phyloP scores from a whole-genome alignment of 2,888 invertebrate species.

The Eupithecia inturbata region DNA sequence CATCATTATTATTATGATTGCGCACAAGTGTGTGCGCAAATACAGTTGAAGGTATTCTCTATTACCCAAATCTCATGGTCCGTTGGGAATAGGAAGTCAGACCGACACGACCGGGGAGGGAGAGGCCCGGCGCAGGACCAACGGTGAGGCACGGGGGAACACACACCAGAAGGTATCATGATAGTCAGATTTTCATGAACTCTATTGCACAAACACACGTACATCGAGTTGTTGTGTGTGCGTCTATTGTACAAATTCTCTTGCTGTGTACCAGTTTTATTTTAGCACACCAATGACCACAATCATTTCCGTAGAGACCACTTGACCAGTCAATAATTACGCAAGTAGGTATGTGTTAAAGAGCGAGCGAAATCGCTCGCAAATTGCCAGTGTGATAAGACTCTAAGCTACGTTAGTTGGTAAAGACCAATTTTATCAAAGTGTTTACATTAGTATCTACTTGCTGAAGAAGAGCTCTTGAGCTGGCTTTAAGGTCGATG shows the following conservation, averaged over 20 bases:
- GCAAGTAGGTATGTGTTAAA: neutral
- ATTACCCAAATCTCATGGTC: neutral
- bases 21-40: neutral
- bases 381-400: too few species aligned
- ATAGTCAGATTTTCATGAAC: too few species aligned
- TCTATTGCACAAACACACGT: too few species aligned
- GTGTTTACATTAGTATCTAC: neutral
- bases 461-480: neutral
- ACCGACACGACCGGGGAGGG: neutral
- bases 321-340: neutral
- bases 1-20: too few species aligned
- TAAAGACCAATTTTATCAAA: neutral
- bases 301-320: conserved; percentile 5
- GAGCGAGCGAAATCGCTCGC: too few species aligned
- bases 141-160: neutral
- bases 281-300: neutral
- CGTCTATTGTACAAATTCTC: neutral
- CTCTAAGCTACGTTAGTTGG: neutral
- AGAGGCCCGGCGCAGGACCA: neutral
- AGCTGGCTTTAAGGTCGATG: neutral
- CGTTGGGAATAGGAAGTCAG: neutral
- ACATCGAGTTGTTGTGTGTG: too few species aligned
- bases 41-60: neutral
- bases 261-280: neutral
- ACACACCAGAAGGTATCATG: too few species aligned